Percentiles rank a stretch among this genome's conserved stretches.
Conservation (phyloP, 2,888 invertebrate species). For the Uloborus plumipes region DNA sequence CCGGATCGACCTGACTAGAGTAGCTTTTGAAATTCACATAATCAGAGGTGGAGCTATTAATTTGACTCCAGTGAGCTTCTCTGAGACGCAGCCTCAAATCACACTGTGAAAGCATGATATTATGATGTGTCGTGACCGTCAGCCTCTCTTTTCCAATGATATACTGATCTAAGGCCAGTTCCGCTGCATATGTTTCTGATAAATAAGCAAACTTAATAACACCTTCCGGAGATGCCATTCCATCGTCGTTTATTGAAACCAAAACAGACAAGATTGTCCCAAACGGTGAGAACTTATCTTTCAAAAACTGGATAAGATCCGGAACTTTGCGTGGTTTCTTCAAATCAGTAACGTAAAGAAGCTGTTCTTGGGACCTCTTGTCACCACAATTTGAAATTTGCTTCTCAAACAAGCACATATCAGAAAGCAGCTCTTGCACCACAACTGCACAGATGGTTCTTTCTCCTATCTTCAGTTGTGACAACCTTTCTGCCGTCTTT, state of each 20-base stretch:
- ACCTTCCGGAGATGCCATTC: constrained; percentile 40
- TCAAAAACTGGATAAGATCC: constrained; percentile 17
- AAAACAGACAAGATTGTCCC: constrained; percentile 50
- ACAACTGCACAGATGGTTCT: constrained; percentile 45
- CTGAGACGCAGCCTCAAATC: constrained; percentile 40
- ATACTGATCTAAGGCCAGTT: constrained; percentile 47
- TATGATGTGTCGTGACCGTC: constrained; percentile 45
- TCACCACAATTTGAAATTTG: constrained; percentile 42
- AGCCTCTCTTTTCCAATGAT: constrained; percentile 46
- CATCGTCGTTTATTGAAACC: constrained; percentile 36
- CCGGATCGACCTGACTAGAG: too few relatives aligned
- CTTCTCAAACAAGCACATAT: constrained; percentile 52
- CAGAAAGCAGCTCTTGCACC: constrained; percentile 38
- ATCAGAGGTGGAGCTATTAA: too few relatives aligned
- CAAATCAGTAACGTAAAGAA: constrained; percentile 48
- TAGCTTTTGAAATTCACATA: too few relatives aligned
- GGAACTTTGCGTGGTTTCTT: constrained; percentile 24
- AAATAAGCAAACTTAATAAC: constrained; percentile 41
- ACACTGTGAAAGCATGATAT: constrained; percentile 49
- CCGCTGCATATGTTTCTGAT: constrained; percentile 56
- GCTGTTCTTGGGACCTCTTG: constrained; percentile 29
- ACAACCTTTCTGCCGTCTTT: constrained; percentile 14
- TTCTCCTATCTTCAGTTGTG: constrained; percentile 19
- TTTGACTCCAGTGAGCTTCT: constrained; percentile 13
- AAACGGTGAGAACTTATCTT: constrained; percentile 45